These are phyloP conservation scores for Tokudaia tokunoshimensis DNA, from an alignment of 2,797 vertebrate species.

Conservation along the genomic window DNA sequence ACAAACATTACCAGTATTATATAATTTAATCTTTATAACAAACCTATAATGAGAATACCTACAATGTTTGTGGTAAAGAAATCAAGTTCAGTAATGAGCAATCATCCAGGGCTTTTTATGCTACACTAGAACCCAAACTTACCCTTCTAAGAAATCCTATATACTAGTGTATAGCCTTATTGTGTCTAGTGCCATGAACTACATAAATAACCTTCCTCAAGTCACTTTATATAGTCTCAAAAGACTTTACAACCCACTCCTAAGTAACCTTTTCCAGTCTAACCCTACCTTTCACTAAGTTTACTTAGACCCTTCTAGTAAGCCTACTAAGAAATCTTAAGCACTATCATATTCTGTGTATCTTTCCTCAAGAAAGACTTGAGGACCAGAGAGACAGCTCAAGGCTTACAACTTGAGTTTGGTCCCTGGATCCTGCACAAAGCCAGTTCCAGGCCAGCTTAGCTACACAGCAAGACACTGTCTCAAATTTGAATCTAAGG, in stretches of 20 bases:
- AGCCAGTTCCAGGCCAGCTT: neutral
- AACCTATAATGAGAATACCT: neutral
- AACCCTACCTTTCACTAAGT: neutral
- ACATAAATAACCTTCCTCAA: constrained; percentile 36
- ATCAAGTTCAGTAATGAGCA: constrained; percentile 32
- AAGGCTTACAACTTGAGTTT: neutral
- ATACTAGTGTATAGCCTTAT: neutral
- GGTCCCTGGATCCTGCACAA: neutral
- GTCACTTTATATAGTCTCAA: constrained; percentile 7
- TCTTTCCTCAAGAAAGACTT: neutral
- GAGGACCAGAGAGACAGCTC: neutral
- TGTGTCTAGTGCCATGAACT: constrained; percentile 24
- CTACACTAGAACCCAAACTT: constrained; percentile 46
- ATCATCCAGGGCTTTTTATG: constrained; percentile 31
- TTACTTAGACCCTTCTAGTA: neutral
- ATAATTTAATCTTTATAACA: constrained; percentile 46
- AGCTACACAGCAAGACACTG: neutral
- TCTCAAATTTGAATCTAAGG: constrained; percentile 41
- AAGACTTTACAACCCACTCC: constrained; percentile 7
- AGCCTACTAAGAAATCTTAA: constrained; percentile 53
- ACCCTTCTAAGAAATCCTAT: constrained; percentile 18
- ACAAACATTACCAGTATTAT: constrained; percentile 12
- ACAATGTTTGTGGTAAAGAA: constrained; percentile 29
- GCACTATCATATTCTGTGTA: neutral
- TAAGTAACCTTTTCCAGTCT: constrained; percentile 12